Evolutionary conservation across 2,888 invertebrate genomes (phyloP), one percentile per base, ranked within the genome.

Genomic region (Tribolium freemani): DNA sequence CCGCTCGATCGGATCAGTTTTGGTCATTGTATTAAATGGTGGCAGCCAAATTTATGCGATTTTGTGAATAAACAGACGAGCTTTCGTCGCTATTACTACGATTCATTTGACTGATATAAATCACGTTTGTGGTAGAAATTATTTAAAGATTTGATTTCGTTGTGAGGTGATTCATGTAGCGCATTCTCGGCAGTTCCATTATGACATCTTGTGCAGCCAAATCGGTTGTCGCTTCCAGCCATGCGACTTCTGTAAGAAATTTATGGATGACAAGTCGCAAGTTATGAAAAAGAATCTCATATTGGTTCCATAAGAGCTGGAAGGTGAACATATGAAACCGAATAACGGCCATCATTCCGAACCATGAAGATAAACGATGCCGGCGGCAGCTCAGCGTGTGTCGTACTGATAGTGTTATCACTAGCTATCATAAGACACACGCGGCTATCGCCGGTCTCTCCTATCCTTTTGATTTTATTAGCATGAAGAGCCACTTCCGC

Each of bases 351-450:
- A 56, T 11, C 38, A 53, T 20, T 45, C 44, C 57, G 57, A 38
- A 51, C 13, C 11, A 60, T 60, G 72, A 64, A 54, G 64, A 63
- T 51, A 48, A 63, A 63, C 63, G 79, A 72, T 71, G 76, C 74
- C 77, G 78, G 83, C 76, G 79, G 78, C 74, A 86, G 87, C 85
- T 81, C 87, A 85, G 87, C 88, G 90, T 89, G 87, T 89, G 90
- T 88, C 88, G 89, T 90, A 90, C 88, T 89, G 90, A 89, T 90
- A 90, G 89, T 87, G 88, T 86, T 83, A 86, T 83, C 77, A 79
- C 80, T 84, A 83, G 84, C 86, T 90, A 90, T 90, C 90, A 90
- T 90, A 90, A 90, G 90, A 90, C 90, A 90, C 90, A 90, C 90
- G 90, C 90, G 90, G 90, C 90, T 90, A 89, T 90, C 79, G 80